These are phyloP conservation scores for Andrena hattorfiana DNA, from an alignment of 2,888 invertebrate species.

Conservation along the genomic window DNA sequence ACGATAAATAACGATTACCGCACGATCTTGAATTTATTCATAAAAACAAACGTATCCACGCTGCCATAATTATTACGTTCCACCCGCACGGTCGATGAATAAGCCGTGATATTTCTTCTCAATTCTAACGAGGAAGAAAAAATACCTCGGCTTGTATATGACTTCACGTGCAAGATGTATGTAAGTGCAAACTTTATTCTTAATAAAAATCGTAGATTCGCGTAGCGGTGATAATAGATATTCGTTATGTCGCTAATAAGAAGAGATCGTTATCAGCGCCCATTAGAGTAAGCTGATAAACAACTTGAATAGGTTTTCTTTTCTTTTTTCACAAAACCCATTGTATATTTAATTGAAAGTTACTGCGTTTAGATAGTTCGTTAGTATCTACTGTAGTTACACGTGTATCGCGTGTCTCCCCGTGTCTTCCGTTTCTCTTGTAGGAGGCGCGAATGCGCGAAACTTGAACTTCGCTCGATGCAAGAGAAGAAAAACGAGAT, in stretches of 20 bases:
- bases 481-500: constrained; percentile 9
- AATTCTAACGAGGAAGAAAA: background rate
- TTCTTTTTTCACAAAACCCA: constrained; percentile 8
- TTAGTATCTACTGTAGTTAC: constrained; percentile 29
- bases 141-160: constrained; percentile 13
- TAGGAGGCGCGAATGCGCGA: constrained; percentile 16
- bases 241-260: constrained; percentile 31
- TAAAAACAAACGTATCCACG: constrained; percentile 52
- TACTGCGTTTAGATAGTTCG: constrained; percentile 33
- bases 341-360: constrained; percentile 47
- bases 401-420: background rate
- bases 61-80: constrained; percentile 59
- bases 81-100: constrained; percentile 10
- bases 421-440: constrained; percentile 1
- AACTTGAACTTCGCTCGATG: constrained; percentile 2
- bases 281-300: constrained; percentile 1
- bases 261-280: constrained; percentile 10
- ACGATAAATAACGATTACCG: constrained; percentile 51
- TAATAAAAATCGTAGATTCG: constrained; percentile 47
- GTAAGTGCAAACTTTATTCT: constrained; percentile 44
- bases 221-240: constrained; percentile 37
- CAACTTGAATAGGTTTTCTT: constrained; percentile 17
- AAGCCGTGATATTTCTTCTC: constrained; percentile 22
- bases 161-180: constrained; percentile 27
- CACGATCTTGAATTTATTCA: constrained; percentile 43